These are phyloP conservation scores for Pteropus alecto DNA, from an alignment of 2,113 vertebrate genomes.

Conservation along the genomic window DNA sequence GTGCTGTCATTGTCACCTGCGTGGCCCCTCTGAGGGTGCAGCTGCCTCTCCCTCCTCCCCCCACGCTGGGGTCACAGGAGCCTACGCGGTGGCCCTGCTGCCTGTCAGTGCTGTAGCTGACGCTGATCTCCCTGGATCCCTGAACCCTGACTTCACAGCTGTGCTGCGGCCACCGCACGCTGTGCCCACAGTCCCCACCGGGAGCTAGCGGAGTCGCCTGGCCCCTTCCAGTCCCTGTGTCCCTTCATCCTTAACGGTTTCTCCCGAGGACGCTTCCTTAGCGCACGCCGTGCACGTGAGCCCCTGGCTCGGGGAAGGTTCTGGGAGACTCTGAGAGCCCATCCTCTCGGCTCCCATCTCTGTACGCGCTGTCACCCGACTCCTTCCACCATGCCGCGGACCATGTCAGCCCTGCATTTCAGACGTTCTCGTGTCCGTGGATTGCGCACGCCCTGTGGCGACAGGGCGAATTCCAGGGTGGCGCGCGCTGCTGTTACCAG, in stretches of 20 bases:
- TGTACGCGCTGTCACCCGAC: accelerated
- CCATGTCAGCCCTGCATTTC: background rate
- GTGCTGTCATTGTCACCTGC: background rate
- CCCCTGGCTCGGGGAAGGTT: too few species aligned
- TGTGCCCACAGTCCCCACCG: accelerated
- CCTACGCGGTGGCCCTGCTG: too few species aligned
- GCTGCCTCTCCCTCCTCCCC: background rate
- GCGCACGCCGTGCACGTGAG: accelerated
- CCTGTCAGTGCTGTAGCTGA: too few species aligned
- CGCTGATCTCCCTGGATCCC: background rate
- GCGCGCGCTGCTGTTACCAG: too few species aligned
- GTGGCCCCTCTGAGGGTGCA: too few species aligned
- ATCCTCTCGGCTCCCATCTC: accelerated
- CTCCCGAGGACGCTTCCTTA: background rate
- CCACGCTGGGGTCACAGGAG: accelerated
- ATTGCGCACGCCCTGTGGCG: too few species aligned
- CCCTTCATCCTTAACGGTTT: too few species aligned
- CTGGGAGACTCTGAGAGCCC: background rate
- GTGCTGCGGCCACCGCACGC: accelerated
- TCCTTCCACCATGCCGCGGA: accelerated
- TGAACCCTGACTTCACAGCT: too few species aligned
- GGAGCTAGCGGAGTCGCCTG: accelerated
- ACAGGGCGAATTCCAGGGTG: too few species aligned
- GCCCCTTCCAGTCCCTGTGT: accelerated
- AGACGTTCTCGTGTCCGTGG: too few species aligned